These are phyloP conservation scores for Carollia perspicillata DNA, from an alignment of 2,113 vertebrate genomes.

Conservation along the genomic window DNA sequence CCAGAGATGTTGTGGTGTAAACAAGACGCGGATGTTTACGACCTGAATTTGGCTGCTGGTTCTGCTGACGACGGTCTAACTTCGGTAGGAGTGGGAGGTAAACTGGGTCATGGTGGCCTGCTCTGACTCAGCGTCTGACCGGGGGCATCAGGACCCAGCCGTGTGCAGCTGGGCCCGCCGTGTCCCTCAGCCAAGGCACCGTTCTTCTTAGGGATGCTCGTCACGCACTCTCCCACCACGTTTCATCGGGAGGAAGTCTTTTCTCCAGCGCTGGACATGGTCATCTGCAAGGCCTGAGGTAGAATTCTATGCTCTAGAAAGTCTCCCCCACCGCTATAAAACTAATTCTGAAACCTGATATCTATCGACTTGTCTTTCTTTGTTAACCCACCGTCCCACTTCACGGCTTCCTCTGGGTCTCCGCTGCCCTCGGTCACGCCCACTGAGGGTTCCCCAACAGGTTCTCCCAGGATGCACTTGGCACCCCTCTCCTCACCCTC, in stretches of 20 bases:
- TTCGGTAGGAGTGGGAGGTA: neutral
- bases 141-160: neutral
- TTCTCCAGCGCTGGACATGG: neutral
- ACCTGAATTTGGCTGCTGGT: neutral
- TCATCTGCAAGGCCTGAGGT: neutral
- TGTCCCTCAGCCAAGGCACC: neutral
- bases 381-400: neutral
- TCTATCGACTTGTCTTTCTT: neutral
- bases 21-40: neutral
- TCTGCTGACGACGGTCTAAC: neutral
- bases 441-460: no score
- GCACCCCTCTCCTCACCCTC: neutral
- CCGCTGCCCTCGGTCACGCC: neutral
- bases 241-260: neutral
- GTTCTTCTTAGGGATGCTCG: neutral
- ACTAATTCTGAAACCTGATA: neutral
- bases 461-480: neutral
- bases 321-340: neutral
- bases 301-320: neutral
- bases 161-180: neutral
- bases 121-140: neutral
- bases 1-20: neutral
- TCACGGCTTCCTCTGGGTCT: neutral
- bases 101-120: neutral
- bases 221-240: rapidly evolving